phyloP scores from a whole-genome alignment of 2,888 invertebrate species.

The Tubiluchus corallicola region DNA sequence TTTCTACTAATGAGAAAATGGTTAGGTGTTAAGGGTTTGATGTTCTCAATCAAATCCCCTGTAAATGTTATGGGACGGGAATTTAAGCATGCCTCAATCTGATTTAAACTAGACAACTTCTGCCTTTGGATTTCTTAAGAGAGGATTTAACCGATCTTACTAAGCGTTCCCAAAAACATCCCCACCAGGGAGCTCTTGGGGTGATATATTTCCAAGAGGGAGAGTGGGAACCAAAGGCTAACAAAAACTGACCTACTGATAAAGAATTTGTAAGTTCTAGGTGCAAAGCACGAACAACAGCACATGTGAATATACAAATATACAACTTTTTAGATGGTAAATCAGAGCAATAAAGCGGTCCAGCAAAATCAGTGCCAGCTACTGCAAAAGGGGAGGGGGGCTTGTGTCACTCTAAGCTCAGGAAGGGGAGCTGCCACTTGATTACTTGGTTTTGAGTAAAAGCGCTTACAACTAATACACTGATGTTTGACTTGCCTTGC shows the following conservation, averaged over 20 bases:
- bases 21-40: neutral
- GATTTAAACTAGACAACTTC: neutral
- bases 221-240: constrained; percentile 8
- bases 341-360: constrained; percentile 7
- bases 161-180: constrained; percentile 9
- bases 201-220: constrained; percentile 10
- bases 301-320: constrained; percentile 8
- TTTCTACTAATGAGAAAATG: neutral
- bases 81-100: neutral
- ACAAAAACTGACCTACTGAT: neutral
- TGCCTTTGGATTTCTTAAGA: constrained; percentile 9
- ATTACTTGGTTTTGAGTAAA: neutral
- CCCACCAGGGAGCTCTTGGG: constrained; percentile 11
- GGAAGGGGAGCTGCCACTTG: constrained; percentile 1
- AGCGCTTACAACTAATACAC: neutral
- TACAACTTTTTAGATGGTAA: constrained; percentile 6
- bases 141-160: constrained; percentile 8
- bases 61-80: neutral
- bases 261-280: constrained; percentile 8
- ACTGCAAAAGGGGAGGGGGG: constrained; percentile 7
- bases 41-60: neutral
- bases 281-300: constrained; percentile 8
- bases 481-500: neutral
- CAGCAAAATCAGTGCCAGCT: constrained; percentile 7
- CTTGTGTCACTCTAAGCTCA: neutral